These are phyloP conservation scores for Idaea dimidiata DNA, from an alignment of 2,888 invertebrate genomes.

Conservation along the genomic window DNA sequence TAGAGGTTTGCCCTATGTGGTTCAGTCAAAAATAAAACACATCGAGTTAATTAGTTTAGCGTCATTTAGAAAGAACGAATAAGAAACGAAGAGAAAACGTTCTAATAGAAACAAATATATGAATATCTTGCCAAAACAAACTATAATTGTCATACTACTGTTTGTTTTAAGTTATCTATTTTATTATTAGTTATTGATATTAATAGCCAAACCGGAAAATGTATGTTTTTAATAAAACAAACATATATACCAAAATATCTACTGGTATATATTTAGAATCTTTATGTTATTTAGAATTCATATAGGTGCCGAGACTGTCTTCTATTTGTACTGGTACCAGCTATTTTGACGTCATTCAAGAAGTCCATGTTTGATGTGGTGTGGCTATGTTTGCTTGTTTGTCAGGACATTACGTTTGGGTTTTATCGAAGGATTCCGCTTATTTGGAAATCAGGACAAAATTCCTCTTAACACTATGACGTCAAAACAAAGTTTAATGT, in stretches of 20 bases:
- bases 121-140: too few relatives aligned
- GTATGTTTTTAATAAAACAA: not conserved
- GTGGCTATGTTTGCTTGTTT: not conserved
- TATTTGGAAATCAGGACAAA: not conserved
- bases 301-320: not conserved
- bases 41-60: too few relatives aligned
- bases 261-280: not conserved
- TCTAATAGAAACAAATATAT: too few relatives aligned
- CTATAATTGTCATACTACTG: too few relatives aligned
- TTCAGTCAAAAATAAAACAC: too few relatives aligned
- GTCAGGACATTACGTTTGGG: not conserved
- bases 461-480: slow-evolving; percentile 5
- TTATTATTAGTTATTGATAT: too few relatives aligned
- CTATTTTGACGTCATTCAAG: not conserved
- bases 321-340: not conserved
- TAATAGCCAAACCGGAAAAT: too few relatives aligned
- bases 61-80: too few relatives aligned
- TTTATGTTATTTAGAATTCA: not conserved
- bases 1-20: too few relatives aligned
- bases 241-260: not conserved
- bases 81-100: too few relatives aligned
- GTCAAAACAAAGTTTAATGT: not conserved
- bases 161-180: too few relatives aligned
- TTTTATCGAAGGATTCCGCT: not conserved
- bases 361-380: not conserved